A percentile compares a stretch with the other conserved stretches of the same genome.
These are phyloP conservation scores for Pteruthius melanotis DNA, from an alignment of 2,113 vertebrate species.

Conservation along the genomic window DNA sequence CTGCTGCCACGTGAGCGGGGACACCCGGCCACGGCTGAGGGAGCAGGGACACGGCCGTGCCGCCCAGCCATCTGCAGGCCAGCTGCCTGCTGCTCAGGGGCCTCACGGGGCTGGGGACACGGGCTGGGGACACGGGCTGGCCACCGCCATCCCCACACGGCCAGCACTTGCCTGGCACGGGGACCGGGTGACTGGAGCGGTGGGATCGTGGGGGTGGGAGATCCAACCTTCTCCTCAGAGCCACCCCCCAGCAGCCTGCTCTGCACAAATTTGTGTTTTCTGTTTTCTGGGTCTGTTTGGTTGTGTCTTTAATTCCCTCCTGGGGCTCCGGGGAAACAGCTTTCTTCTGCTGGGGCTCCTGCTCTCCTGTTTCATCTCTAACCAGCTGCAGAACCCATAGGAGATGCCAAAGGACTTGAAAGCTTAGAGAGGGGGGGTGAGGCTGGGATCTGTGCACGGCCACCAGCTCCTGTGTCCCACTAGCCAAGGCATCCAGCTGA, in stretches of 20 bases:
- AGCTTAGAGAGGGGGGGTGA: background rate
- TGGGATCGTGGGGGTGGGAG: accelerated
- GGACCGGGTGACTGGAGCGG: background rate
- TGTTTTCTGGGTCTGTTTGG: background rate
- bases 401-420: background rate
- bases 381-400: background rate
- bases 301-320: background rate
- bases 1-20: background rate
- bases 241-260: background rate
- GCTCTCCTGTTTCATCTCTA: background rate
- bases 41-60: background rate
- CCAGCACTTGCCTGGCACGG: background rate
- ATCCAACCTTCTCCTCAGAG: background rate
- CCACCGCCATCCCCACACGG: accelerated
- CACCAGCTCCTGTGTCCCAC: background rate
- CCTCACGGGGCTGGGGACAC: accelerated
- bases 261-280: background rate
- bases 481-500: background rate
- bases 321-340: background rate
- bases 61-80: background rate
- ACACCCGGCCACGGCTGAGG: background rate
- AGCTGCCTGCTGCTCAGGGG: background rate
- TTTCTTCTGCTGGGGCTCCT: background rate
- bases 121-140: background rate
- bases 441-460: background rate